Evolutionary conservation across 2,113 vertebrate species (phyloP), one percentile per base, ranked within the genome.

Genomic region (Deroptyus accipitrinus): DNA sequence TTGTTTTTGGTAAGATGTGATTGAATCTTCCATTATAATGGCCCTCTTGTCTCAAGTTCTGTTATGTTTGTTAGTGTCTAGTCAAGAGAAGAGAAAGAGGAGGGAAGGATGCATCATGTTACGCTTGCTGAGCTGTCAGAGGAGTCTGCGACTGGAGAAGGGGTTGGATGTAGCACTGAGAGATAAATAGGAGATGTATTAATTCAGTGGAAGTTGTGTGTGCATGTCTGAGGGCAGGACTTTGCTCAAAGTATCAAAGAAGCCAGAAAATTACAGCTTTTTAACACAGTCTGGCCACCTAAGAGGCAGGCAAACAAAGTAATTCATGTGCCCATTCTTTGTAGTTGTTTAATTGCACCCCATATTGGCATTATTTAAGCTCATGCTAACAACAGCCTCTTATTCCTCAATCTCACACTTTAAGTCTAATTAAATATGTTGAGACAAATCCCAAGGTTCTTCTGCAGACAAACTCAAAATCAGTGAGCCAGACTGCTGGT

Each of bases 221-320:
- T 92, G 64, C 68, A 35, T 93, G 86, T 96, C 92, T 94, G 81
- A 91, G 78, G 81, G 77, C 52, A 92, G 78, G 46, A 88, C 67
- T 95, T 74, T 49, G 46, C 84, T 94, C 67, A 35, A 52, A 79
- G n/a, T 95, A 94, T 96, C 88, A 96, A 96, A 95, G 95, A 82
- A 96, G 91, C 92, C 96, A 96, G 95, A 94, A 94, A 94, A 96
- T 91, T 67, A 85, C 95, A 91, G 52, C 74, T 79, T n/a, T 83
- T 88, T 87, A 81, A 72, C 2, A 3, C 77, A 82, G 90, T 73
- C 86, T 95, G 92, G 54, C 86, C 94, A 94, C 95, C 91, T 96
- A 94, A 91, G 81, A 92, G 86, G 77, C 54, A 77, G 80, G 44
- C 84, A 79, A 57, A 54, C 80, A 76, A 48, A 42, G 86, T 88